Conservation (phyloP, 2,888 invertebrate genomes). For the Drosophila cracens region DNA sequence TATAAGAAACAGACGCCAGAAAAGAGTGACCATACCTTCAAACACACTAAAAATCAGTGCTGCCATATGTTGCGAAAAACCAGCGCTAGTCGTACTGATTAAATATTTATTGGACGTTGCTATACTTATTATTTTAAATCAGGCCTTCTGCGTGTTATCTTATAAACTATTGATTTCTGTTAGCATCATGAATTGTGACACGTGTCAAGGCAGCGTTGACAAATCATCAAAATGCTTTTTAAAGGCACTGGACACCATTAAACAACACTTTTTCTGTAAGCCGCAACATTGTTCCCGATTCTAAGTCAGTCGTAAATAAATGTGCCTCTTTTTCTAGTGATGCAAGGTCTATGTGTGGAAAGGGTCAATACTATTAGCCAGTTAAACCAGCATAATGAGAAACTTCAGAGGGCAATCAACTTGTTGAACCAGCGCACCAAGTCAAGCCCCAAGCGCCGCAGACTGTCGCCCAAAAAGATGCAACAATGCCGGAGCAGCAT, state of each 20-base stretch:
- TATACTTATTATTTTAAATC: neutral
- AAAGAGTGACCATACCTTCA: neutral
- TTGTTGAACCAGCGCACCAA: slow-evolving; percentile 34
- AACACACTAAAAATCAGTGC: neutral
- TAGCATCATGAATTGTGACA: slow-evolving; percentile 58
- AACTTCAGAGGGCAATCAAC: slow-evolving; percentile 60
- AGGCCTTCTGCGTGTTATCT: too few species aligned
- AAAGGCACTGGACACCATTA: slow-evolving; percentile 69
- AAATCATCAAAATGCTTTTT: slow-evolving; percentile 45
- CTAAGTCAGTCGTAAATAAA: neutral
- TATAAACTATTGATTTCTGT: neutral
- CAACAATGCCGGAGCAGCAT: slow-evolving; percentile 18
- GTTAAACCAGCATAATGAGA: slow-evolving; percentile 63
- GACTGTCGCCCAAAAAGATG: slow-evolving; percentile 40
- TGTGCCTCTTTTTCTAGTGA: slow-evolving; percentile 45
- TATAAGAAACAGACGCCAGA: neutral
- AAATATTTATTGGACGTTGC: neutral
- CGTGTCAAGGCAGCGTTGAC: slow-evolving; percentile 45
- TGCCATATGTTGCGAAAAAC: neutral
- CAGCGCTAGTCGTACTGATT: neutral
- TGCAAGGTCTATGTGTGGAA: slow-evolving; percentile 48
- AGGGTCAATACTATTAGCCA: slow-evolving; percentile 34
- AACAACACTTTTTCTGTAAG: slow-evolving; percentile 79
- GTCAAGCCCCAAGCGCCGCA: slow-evolving; percentile 43
- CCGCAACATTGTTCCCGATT: neutral